Conservation (phyloP, 2,113 vertebrate genomes). For the Acinonyx jubatus region DNA sequence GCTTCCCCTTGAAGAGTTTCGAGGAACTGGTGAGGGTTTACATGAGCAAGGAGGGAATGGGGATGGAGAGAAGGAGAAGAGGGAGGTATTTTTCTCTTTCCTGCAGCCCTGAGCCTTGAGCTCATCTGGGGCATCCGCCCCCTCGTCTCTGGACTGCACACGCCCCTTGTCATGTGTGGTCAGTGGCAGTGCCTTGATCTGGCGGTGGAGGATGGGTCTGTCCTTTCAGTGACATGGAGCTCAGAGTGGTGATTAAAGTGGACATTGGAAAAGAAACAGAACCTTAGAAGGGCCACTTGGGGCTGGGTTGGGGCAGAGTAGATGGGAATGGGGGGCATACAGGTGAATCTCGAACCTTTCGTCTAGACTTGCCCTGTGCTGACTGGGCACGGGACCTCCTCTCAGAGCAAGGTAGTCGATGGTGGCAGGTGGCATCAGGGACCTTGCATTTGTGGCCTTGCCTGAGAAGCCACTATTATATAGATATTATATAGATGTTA, state of each 20-base stretch:
- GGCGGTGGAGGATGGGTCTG: neutral
- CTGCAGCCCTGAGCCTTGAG: neutral
- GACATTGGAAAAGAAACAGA: neutral
- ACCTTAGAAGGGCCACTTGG: neutral
- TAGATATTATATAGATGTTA: too few relatives aligned
- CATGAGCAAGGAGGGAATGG: neutral
- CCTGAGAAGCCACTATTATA: neutral
- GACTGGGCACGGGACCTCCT: neutral
- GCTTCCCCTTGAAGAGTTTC: neutral
- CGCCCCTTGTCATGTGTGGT: neutral
- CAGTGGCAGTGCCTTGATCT: neutral
- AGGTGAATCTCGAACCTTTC: neutral
- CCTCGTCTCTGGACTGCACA: neutral
- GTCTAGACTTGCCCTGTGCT: neutral
- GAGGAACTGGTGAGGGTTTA: neutral
- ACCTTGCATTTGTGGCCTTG: neutral
- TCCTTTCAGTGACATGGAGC: neutral
- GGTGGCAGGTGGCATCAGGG: neutral
- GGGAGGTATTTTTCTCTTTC: neutral
- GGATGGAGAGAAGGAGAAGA: neutral
- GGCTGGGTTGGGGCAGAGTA: neutral
- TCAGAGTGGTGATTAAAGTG: neutral
- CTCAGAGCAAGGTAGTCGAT: neutral
- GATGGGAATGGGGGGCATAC: neutral
- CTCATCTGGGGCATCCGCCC: neutral